A percentile compares a stretch with the other conserved stretches of the same genome.
Conservation (phyloP, 2,113 vertebrate genomes). For the Fulica atra region DNA sequence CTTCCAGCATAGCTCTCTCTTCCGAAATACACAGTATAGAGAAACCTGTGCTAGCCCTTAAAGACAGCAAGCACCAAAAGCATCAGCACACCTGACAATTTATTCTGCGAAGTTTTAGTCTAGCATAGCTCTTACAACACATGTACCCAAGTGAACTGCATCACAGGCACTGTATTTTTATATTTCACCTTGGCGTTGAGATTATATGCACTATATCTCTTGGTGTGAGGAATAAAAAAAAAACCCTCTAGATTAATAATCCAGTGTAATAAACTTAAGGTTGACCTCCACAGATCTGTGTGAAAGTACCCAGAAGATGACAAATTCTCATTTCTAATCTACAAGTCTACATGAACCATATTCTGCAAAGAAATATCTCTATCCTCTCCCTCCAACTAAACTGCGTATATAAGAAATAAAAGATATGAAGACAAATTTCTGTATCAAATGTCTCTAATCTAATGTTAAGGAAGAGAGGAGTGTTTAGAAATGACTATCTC, state of each 20-base stretch:
- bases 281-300: neutral
- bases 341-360: neutral
- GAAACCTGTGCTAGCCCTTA: neutral
- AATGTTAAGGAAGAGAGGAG: neutral
- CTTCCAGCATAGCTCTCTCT: neutral
- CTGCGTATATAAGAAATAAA: neutral
- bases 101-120: neutral
- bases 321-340: neutral
- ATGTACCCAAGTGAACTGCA: fast-evolving
- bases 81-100: neutral
- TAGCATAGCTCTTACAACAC: neutral
- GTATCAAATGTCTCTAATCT: neutral
- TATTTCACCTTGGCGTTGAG: neutral
- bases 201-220: neutral
- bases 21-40: neutral
- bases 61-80: neutral
- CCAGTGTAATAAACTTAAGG: neutral
- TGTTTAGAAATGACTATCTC: neutral
- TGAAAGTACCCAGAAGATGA: neutral
- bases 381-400: neutral
- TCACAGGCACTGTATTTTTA: neutral
- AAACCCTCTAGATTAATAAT: neutral
- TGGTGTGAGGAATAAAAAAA: neutral
- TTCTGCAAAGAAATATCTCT: neutral
- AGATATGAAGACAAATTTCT: neutral